phyloP scores from a whole-genome alignment of 2,113 vertebrate genomes.

The Rhinopithecus roxellana region DNA sequence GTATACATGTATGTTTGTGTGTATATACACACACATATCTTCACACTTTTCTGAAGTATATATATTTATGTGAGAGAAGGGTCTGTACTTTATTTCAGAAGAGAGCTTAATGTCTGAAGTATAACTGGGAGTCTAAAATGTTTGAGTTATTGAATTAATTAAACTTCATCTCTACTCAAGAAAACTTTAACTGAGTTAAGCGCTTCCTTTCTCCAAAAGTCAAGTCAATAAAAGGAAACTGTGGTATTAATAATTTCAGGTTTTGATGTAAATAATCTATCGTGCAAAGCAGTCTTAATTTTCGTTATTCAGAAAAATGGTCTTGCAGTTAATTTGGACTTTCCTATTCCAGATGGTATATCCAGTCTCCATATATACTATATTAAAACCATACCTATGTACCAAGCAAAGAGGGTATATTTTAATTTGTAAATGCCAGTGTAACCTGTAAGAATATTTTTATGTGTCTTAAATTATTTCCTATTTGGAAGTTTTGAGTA shows the following conservation, averaged over 20 bases:
- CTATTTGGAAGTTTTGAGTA: not conserved
- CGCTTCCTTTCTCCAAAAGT: not conserved
- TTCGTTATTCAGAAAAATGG: not conserved
- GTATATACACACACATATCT: not conserved
- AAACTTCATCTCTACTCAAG: not conserved
- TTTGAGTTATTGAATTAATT: not conserved
- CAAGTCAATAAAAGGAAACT: not conserved
- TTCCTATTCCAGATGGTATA: not conserved
- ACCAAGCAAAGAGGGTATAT: not conserved
- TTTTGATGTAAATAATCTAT: not conserved
- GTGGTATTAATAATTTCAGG: not conserved
- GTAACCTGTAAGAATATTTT: not conserved
- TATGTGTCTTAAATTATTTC: not conserved
- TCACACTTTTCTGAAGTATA: not conserved
- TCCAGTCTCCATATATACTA: not conserved
- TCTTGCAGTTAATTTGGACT: not conserved
- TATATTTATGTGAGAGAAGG: not conserved
- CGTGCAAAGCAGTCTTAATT: not conserved
- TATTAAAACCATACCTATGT: not conserved
- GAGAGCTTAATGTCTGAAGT: not conserved
- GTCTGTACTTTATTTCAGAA: not conserved
- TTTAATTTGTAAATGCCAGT: constrained; percentile 4
- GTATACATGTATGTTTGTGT: not conserved
- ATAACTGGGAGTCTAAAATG: not conserved
- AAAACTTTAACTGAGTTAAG: not conserved